Evolutionary conservation across 1,140 invertebrate species (phyloP).

Genomic region (Anastrepha obliqua): DNA sequence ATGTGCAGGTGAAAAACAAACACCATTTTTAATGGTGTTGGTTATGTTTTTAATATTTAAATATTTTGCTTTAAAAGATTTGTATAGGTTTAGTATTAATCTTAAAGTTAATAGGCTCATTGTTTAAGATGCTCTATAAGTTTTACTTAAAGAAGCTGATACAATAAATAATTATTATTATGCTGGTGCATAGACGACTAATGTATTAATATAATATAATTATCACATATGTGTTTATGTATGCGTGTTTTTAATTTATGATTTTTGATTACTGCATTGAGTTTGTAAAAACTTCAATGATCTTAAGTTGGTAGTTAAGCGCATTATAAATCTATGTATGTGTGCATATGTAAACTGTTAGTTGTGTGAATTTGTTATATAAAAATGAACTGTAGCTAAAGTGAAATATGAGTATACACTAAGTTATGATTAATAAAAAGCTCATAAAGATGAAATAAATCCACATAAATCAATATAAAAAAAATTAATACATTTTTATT

Average conservation of each 20-base stretch:
- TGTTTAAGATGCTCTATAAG: background rate
- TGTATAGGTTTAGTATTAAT: background rate
- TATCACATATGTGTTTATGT: background rate
- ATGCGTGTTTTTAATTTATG: too few species aligned
- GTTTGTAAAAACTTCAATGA: background rate
- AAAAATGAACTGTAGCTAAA: constrained; percentile 30
- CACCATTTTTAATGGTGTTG: too few species aligned
- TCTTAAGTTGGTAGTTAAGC: background rate
- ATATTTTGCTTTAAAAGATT: background rate
- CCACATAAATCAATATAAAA: constrained; percentile 12
- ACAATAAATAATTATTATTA: background rate
- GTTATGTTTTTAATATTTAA: background rate
- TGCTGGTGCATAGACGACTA: background rate
- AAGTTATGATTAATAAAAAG: constrained; percentile 3
- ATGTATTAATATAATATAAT: background rate
- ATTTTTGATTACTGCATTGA: too few species aligned
- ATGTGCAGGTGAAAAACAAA: too few species aligned
- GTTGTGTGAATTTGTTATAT: constrained; percentile 42
- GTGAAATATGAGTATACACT: background rate
- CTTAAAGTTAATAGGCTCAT: background rate
- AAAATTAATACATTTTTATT: too few species aligned
- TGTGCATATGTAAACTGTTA: constrained; percentile 43
- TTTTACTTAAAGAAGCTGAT: constrained; percentile 23
- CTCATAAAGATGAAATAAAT: constrained; percentile 20
- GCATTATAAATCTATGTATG: background rate